These are phyloP conservation scores for Myoxocephalus aenaeus DNA, from an alignment of 2,797 vertebrate species.

Conservation along the genomic window DNA sequence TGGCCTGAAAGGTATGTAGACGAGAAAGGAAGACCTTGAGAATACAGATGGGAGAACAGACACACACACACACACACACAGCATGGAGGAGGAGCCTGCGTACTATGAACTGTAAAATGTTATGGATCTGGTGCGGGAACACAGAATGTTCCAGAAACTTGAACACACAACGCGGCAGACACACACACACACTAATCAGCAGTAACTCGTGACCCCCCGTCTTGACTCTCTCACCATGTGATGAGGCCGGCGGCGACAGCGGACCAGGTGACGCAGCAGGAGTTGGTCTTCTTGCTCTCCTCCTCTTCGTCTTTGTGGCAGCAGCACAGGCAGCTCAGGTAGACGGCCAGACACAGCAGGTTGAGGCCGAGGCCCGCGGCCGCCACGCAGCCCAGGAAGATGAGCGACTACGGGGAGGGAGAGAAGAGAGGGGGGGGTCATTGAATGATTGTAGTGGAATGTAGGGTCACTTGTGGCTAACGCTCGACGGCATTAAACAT, in stretches of 20 bases:
- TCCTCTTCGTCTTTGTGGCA: conserved; percentile 84
- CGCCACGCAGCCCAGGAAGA: conserved; percentile 90
- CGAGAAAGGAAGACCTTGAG: conserved; percentile 6
- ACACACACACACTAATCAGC: conserved; percentile 22
- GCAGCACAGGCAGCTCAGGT: conserved; percentile 92
- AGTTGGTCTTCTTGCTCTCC: conserved; percentile 87
- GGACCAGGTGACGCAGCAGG: conserved; percentile 94
- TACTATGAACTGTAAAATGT: conserved; percentile 5
- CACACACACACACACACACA: neutral
- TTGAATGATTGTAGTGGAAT: neutral
- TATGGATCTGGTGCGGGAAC: conserved; percentile 2
- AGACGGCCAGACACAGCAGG: conserved; percentile 88
- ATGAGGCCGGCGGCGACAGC: conserved; percentile 90
- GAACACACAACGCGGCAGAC: conserved; percentile 9
- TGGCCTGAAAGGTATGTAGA: conserved; percentile 11
- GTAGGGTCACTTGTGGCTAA: neutral
- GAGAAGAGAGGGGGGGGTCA: neutral
- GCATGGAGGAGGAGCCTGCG: too few species aligned
- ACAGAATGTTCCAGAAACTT: neutral
- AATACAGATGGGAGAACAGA: conserved; percentile 32
- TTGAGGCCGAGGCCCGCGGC: conserved; percentile 91
- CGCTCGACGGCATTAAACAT: neutral
- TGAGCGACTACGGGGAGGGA: conserved; percentile 84
- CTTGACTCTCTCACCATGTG: conserved; percentile 88
- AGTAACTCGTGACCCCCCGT: conserved; percentile 14